phyloP scores from a whole-genome alignment of 2,113 vertebrate genomes.

The Charina bottae region DNA sequence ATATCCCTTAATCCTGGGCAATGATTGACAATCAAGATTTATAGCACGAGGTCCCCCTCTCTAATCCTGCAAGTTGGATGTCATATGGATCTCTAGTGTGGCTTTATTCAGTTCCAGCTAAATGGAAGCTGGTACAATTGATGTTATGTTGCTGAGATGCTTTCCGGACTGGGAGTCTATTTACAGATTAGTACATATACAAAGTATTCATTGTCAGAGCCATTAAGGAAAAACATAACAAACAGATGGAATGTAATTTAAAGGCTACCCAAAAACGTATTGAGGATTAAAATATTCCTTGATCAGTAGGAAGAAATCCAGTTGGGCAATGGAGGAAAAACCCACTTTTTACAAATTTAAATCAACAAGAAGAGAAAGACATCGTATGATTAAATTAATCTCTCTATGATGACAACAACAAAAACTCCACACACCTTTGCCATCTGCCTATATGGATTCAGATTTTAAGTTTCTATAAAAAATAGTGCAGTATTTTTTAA shows the following conservation, averaged over 20 bases:
- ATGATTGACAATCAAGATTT: constrained; percentile 99
- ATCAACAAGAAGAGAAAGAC: constrained; percentile 63
- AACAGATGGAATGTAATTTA: constrained; percentile 62
- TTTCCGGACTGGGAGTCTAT: constrained; percentile 76
- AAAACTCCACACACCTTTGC: constrained; percentile 45
- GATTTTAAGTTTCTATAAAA: constrained; percentile 34
- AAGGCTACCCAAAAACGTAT: constrained; percentile 60
- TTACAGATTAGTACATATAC: constrained; percentile 80
- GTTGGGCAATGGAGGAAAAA: constrained; percentile 35
- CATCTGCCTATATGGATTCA: constrained; percentile 56
- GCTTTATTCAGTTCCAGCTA: constrained; percentile 86
- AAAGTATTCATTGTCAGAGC: constrained; percentile 54
- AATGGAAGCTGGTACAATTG: constrained; percentile 80
- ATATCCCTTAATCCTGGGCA: constrained; percentile 99
- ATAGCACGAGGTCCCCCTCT: constrained; percentile 97
- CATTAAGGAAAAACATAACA: not conserved
- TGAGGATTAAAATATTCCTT: constrained; percentile 78
- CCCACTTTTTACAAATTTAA: constrained; percentile 66
- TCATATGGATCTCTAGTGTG: constrained; percentile 97
- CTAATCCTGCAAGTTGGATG: constrained; percentile 99
- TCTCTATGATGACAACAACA: constrained; percentile 66
- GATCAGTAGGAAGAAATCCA: constrained; percentile 68
- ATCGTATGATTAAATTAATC: not conserved
- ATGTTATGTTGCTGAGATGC: constrained; percentile 78
- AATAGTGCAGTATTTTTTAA: not conserved